Evolutionary conservation across 2,888 invertebrate genomes (phyloP), one percentile per base, ranked within the genome.

Genomic region (Ramazzottius varieornatus): DNA sequence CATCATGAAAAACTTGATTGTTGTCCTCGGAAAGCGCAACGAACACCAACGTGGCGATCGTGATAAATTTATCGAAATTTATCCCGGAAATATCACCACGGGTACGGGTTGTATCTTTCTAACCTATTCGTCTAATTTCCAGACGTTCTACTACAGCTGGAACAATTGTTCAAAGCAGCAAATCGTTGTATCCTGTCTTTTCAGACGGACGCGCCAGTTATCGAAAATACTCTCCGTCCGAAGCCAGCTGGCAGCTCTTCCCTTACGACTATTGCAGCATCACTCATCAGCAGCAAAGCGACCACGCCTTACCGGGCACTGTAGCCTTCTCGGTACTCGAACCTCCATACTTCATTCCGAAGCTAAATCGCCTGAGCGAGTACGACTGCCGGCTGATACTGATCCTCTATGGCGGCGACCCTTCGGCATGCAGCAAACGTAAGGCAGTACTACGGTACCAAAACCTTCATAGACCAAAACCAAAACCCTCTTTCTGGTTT

Each of bases 41-140:
- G 54, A 54, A 54, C 54, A 54, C 54, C 20, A 54, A 54, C 54
- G 54, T 24, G 54, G 54, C 20, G 54, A 54, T 24, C 54, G 54
- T 8, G 29, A 29, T 8, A 54, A 54, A 4, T 54, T 4, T 4
- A 54, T 54, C 29, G 16, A 54, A 29, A 13, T 54, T 8, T 54
- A n/a, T 29, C 20, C 20, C 20, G 54, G 29, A 16, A 54, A 54
- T 29, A 8, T 54, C 20, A 54, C 40, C 8, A 20, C 40, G 20
- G 20, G 40, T 40, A 40, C 40, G 40, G n/a, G n/a, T n/a, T n/a
- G n/a, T n/a, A n/a, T n/a, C n/a, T n/a, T n/a, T n/a, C n/a, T n/a
- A n/a, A n/a, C n/a, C n/a, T n/a, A n/a, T n/a, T n/a, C n/a, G n/a
- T n/a, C n/a, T n/a, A n/a, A n/a, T n/a, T n/a, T n/a, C n/a, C n/a